These are phyloP conservation scores for Parauchenoglanis ngamensis DNA, from an alignment of 2,797 vertebrate genomes.

Conservation along the genomic window DNA sequence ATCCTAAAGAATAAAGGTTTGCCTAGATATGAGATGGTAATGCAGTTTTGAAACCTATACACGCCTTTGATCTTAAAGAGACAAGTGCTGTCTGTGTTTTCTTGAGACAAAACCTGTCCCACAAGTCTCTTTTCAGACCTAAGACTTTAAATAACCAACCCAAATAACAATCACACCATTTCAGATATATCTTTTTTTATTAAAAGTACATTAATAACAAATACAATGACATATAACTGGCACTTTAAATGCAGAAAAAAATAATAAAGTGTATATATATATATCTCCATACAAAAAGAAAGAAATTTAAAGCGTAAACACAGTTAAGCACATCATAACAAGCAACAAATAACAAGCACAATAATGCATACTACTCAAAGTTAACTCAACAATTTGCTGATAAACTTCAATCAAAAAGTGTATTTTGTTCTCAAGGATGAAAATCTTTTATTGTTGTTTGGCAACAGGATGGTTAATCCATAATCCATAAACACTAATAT, in stretches of 20 bases:
- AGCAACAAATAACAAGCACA: conserved; percentile 55
- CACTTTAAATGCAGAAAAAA: conserved; percentile 63
- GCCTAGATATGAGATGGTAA: background rate
- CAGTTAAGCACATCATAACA: conserved; percentile 44
- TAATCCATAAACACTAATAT: background rate
- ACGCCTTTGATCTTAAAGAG: background rate
- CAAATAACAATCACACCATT: background rate
- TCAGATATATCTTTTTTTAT: conserved; percentile 53
- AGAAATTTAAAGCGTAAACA: conserved; percentile 47
- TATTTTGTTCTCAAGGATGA: conserved; percentile 43
- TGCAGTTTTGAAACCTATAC: background rate
- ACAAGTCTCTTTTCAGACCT: background rate
- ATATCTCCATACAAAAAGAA: conserved; percentile 33
- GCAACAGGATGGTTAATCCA: background rate
- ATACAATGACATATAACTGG: conserved; percentile 66
- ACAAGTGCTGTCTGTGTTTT: background rate
- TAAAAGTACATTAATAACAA: conserved; percentile 67
- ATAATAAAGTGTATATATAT: conserved; percentile 54
- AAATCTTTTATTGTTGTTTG: conserved; percentile 9
- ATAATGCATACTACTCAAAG: conserved; percentile 65
- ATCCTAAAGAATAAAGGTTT: background rate
- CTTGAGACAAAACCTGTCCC: background rate
- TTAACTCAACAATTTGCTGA: conserved; percentile 65
- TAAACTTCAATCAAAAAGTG: conserved; percentile 54
- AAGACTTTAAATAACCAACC: background rate